phyloP scores from a whole-genome alignment of 2,888 invertebrate genomes.

The Magallana nippona region DNA sequence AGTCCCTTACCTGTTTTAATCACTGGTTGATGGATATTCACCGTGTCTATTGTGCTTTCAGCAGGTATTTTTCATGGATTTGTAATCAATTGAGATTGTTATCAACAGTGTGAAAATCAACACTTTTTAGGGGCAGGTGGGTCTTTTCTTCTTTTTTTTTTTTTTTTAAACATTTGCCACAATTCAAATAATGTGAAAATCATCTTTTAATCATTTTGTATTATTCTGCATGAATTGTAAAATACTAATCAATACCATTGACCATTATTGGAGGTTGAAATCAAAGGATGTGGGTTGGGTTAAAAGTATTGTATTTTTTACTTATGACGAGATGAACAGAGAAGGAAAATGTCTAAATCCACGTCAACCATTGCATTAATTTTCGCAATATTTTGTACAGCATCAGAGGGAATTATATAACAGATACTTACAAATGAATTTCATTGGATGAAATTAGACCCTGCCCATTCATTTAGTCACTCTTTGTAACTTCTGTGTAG shows the following conservation, averaged over 20 bases:
- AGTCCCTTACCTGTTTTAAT: slow-evolving; percentile 37
- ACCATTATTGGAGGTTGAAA: background rate
- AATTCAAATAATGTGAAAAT: background rate
- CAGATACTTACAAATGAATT: slow-evolving; percentile 29
- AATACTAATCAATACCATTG: slow-evolving; percentile 12
- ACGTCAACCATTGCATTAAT: background rate
- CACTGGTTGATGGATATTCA: slow-evolving; percentile 33
- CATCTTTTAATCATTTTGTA: background rate
- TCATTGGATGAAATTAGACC: slow-evolving; percentile 33
- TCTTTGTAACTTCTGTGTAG: slow-evolving; percentile 10
- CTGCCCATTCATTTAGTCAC: slow-evolving; percentile 33
- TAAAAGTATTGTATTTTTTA: background rate
- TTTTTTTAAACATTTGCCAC: background rate
- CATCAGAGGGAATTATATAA: slow-evolving; percentile 19
- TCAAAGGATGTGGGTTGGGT: background rate
- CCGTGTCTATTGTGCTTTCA: slow-evolving; percentile 36
- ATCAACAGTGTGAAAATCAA: slow-evolving; percentile 39
- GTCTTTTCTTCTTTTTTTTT: background rate
- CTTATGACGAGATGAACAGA: background rate
- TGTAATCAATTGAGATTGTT: slow-evolving; percentile 32
- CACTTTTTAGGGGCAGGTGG: slow-evolving; percentile 20
- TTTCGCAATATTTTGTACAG: background rate
- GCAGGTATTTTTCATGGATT: slow-evolving; percentile 38
- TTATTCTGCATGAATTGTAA: background rate
- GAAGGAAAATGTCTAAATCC: background rate